phyloP scores from a whole-genome alignment of 2,113 vertebrate genomes.

The Thomomys bottae region DNA sequence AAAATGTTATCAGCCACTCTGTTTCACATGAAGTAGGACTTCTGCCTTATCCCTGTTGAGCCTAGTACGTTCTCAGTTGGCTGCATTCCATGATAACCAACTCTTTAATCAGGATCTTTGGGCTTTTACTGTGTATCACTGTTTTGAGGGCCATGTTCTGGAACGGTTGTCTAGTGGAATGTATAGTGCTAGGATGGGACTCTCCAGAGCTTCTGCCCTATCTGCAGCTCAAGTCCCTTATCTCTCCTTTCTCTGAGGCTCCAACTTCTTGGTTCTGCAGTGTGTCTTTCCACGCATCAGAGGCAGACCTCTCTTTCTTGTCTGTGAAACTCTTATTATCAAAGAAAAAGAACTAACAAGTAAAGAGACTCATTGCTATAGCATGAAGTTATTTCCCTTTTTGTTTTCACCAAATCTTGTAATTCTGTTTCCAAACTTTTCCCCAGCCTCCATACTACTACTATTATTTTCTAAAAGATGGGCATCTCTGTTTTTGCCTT shows the following conservation, averaged over 20 bases:
- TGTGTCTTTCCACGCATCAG: slow-evolving; percentile 54
- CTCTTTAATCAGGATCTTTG: neutral
- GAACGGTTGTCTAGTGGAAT: slow-evolving; percentile 40
- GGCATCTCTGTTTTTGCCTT: neutral
- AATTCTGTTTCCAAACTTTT: neutral
- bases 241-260: neutral
- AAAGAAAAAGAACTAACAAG: too few species aligned
- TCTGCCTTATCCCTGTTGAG: slow-evolving; percentile 3
- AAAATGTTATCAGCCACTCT: neutral
- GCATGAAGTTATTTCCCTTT: neutral
- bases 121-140: neutral
- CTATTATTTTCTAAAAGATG: neutral
- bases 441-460: neutral
- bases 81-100: neutral
- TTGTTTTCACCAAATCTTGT: neutral
- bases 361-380: slow-evolving; percentile 9
- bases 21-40: neutral
- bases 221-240: slow-evolving; percentile 35
- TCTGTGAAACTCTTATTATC: slow-evolving; percentile 2
- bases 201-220: neutral
- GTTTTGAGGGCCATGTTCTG: neutral
- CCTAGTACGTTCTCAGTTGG: neutral
- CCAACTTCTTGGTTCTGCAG: slow-evolving; percentile 39
- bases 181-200: neutral
- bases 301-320: slow-evolving; percentile 35